phyloP scores from a whole-genome alignment of 2,797 vertebrate species.

The Pseudocheirus occidentalis region DNA sequence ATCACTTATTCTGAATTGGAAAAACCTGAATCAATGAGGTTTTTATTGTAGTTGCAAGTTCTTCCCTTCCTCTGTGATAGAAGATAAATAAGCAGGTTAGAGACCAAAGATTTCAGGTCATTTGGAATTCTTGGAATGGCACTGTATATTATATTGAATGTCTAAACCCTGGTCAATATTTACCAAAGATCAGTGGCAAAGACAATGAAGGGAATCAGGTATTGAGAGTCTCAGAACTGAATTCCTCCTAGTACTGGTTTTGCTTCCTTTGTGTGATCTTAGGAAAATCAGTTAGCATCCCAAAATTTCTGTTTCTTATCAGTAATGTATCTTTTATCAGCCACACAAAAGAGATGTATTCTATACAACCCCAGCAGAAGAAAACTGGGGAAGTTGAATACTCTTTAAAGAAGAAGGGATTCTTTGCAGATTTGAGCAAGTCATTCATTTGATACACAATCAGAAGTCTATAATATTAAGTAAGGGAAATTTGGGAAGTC shows the following conservation, averaged over 20 bases:
- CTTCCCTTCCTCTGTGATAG: background rate
- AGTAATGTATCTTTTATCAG: slow-evolving; percentile 20
- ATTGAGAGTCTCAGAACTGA: background rate
- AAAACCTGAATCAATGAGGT: background rate
- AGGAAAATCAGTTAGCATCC: slow-evolving; percentile 25
- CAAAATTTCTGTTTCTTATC: slow-evolving; percentile 31
- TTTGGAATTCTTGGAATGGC: background rate
- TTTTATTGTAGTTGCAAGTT: background rate
- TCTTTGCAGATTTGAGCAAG: slow-evolving; percentile 54
- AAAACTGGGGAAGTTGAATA: slow-evolving; percentile 28
- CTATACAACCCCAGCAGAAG: background rate
- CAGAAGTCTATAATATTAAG: slow-evolving; percentile 49
- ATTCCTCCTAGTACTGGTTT: background rate
- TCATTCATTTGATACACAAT: slow-evolving; percentile 45
- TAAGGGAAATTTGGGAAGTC: slow-evolving; percentile 42
- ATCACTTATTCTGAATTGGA: background rate
- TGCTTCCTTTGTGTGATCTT: background rate
- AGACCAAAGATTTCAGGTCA: background rate
- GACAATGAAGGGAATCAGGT: background rate
- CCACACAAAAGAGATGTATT: background rate
- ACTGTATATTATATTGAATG: background rate
- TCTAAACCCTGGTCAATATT: background rate
- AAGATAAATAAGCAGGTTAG: background rate
- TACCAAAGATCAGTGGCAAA: background rate
- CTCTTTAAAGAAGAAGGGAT: slow-evolving; percentile 40